Conservation (phyloP, 2,888 invertebrate species). For the Nymphalis c-album region DNA sequence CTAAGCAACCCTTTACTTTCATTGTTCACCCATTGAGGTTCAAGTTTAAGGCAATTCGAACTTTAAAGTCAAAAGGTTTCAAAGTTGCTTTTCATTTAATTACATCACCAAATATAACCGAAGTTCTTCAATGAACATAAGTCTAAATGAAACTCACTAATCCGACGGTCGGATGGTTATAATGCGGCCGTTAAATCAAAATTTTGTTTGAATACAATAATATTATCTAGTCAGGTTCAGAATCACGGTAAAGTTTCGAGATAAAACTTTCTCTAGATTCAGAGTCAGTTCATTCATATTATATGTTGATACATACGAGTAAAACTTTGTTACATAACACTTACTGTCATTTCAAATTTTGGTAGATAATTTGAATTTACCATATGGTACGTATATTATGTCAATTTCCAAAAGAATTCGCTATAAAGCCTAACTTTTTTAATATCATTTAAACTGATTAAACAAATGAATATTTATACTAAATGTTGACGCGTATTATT, state of each 20-base stretch:
- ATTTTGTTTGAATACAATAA: conserved; percentile 15
- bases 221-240: background rate
- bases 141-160: conserved; percentile 22
- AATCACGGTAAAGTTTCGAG: background rate
- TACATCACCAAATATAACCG: conserved; percentile 26
- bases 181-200: conserved; percentile 24
- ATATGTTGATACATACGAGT: background rate
- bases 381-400: no score
- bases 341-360: background rate
- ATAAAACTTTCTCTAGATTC: background rate
- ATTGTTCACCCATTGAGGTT: background rate
- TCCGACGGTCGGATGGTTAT: conserved; percentile 19
- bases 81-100: conserved; percentile 20
- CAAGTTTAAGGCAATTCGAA: background rate
- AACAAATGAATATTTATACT: no score
- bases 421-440: no score
- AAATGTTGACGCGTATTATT: no score
- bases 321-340: background rate
- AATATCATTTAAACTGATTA: no score
- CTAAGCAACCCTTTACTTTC: background rate
- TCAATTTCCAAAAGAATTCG: no score
- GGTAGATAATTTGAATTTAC: no score
- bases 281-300: background rate
- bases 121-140: conserved; percentile 25
- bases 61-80: background rate